phyloP scores from a whole-genome alignment of 2,797 vertebrate species.

The Chelon auratus region DNA sequence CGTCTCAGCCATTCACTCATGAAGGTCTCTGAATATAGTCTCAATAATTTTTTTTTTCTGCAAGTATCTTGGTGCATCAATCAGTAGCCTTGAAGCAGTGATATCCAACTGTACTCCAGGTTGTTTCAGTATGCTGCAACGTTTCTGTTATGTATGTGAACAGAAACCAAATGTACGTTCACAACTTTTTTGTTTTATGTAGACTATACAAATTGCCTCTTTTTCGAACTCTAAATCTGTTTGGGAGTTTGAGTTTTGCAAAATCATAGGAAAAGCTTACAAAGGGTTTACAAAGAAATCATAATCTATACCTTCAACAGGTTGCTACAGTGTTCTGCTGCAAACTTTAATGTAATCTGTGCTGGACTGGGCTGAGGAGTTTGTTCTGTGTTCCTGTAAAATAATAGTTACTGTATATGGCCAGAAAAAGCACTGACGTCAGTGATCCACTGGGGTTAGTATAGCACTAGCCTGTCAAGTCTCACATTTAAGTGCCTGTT shows the following conservation, averaged over 20 bases:
- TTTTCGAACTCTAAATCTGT: background rate
- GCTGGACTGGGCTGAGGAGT: no score
- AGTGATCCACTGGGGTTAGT: background rate
- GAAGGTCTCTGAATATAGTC: background rate
- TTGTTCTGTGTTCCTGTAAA: background rate
- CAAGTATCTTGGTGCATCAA: background rate
- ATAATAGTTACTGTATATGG: background rate
- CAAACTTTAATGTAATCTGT: no score
- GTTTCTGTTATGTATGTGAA: no score
- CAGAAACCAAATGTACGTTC: no score
- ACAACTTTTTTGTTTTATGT: no score
- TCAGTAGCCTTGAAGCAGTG: background rate
- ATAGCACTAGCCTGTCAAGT: slow-evolving; percentile 2
- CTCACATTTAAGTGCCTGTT: background rate
- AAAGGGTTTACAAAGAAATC: no score
- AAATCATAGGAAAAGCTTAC: background rate
- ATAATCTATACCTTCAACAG: background rate
- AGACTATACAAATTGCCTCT: background rate
- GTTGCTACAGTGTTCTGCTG: background rate
- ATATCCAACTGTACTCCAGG: background rate
- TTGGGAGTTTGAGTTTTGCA: background rate
- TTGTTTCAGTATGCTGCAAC: background rate
- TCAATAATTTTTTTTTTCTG: background rate
- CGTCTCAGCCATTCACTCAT: no score
- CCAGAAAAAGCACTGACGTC: background rate